phyloP scores from a whole-genome alignment of 2,113 vertebrate species.

The Ptychochromis oligacanthus region DNA sequence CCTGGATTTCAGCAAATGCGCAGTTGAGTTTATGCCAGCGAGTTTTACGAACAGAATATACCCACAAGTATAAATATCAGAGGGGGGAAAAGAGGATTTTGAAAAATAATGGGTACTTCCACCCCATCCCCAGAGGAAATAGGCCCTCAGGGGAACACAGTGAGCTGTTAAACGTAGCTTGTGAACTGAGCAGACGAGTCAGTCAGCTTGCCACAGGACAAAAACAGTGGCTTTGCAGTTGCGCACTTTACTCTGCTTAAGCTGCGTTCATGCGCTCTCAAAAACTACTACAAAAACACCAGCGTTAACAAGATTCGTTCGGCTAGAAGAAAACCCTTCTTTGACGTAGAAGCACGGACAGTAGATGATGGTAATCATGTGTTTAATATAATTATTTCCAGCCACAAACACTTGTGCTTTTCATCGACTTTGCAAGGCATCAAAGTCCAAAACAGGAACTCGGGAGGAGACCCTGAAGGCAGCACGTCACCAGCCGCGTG shows the following conservation, averaged over 20 bases:
- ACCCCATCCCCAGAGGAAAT: not conserved
- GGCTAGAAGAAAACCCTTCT: not conserved
- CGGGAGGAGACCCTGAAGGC: conserved; percentile 36
- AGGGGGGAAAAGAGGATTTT: not conserved
- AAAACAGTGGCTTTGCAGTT: not conserved
- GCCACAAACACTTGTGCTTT: not conserved
- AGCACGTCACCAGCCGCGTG: conserved; percentile 39
- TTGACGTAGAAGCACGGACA: rapidly evolving
- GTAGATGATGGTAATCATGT: rapidly evolving
- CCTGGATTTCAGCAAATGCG: not conserved
- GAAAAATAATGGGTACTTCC: not conserved
- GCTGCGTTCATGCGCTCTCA: not conserved
- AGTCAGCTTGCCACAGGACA: too few relatives aligned
- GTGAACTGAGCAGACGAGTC: too few relatives aligned
- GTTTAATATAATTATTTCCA: not conserved
- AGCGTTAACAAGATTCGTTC: not conserved
- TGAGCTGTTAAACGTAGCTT: too few relatives aligned
- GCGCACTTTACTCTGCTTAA: conserved; percentile 28
- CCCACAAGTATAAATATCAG: rapidly evolving
- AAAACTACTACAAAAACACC: not conserved
- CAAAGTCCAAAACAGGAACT: rapidly evolving
- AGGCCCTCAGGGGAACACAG: not conserved
- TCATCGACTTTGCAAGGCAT: not conserved
- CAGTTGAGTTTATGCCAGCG: not conserved
- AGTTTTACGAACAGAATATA: not conserved